phyloP scores from a whole-genome alignment of 1,140 invertebrate species.

The Drosophila kurseongensis region DNA sequence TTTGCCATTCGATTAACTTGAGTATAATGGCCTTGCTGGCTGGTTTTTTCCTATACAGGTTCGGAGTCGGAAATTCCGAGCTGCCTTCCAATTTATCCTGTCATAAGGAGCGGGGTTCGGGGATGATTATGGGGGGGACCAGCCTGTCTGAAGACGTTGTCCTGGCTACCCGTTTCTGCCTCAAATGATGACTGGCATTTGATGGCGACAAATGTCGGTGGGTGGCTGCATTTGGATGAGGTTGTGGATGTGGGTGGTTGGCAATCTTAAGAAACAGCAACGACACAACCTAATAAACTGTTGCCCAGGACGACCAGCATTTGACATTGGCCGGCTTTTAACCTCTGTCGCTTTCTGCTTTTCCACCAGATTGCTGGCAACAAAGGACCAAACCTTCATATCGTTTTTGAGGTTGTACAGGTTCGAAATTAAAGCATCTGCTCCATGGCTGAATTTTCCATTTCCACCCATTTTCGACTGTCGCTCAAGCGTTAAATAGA shows the following conservation, averaged over 20 bases:
- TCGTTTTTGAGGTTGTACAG: slow-evolving; percentile 70
- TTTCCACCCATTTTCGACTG: slow-evolving; percentile 25
- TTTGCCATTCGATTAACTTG: background rate
- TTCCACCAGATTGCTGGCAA: slow-evolving; percentile 21
- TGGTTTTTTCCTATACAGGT: background rate
- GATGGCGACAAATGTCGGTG: slow-evolving; percentile 23
- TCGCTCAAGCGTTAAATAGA: slow-evolving; percentile 79
- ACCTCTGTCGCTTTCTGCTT: background rate
- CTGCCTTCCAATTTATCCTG: slow-evolving; percentile 39
- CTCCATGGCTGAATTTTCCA: slow-evolving; percentile 3
- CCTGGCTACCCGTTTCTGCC: slow-evolving; percentile 56
- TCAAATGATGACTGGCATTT: slow-evolving; percentile 58
- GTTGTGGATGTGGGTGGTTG: slow-evolving; percentile 3
- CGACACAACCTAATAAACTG: slow-evolving; percentile 80
- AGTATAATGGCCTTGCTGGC: background rate
- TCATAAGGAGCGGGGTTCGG: slow-evolving; percentile 3
- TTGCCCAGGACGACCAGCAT: slow-evolving; percentile 62
- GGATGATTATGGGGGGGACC: background rate
- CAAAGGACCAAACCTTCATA: slow-evolving; percentile 55
- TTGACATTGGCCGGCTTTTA: slow-evolving; percentile 33
- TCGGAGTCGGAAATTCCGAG: slow-evolving; percentile 2
- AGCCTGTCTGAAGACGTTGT: slow-evolving; percentile 50
- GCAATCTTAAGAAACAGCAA: slow-evolving; percentile 77
- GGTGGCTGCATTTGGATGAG: background rate
- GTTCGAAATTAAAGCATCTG: slow-evolving; percentile 58